phyloP scores from a whole-genome alignment of 1,140 invertebrate genomes.

The Phenacoccus solenopsis region DNA sequence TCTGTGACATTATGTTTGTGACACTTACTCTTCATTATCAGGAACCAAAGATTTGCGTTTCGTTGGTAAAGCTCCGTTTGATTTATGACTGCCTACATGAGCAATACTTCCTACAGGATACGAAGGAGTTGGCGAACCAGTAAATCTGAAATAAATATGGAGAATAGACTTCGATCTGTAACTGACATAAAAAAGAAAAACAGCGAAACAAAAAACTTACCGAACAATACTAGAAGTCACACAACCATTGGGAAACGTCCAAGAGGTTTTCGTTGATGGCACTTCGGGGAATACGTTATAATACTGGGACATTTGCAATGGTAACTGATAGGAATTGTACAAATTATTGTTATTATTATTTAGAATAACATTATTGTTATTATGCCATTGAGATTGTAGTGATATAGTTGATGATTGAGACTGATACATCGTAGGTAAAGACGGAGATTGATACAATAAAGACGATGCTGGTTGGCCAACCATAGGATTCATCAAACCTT shows the following conservation, averaged over 20 bases:
- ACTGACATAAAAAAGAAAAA: too few species aligned
- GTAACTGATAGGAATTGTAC: background rate
- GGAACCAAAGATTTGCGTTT: constrained; percentile 4
- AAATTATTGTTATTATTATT: background rate
- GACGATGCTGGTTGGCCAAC: background rate
- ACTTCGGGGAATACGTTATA: constrained; percentile 6
- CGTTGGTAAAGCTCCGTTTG: background rate
- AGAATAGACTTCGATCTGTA: too few species aligned
- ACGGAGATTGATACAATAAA: background rate
- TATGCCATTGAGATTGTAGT: background rate
- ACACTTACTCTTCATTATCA: background rate
- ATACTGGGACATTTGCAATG: constrained; percentile 5
- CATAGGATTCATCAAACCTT: background rate
- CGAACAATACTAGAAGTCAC: constrained; percentile 2
- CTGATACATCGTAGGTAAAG: background rate
- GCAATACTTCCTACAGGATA: background rate
- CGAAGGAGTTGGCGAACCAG: background rate
- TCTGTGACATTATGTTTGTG: too few species aligned
- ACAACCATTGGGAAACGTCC: constrained; percentile 8
- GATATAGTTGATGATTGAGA: background rate
- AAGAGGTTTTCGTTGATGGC: background rate
- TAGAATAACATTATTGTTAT: background rate
- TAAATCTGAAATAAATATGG: background rate
- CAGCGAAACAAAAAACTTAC: too few species aligned
- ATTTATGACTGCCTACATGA: background rate